Conservation (phyloP, 2,113 vertebrate species). For the Dicrurus megarhynchus region DNA sequence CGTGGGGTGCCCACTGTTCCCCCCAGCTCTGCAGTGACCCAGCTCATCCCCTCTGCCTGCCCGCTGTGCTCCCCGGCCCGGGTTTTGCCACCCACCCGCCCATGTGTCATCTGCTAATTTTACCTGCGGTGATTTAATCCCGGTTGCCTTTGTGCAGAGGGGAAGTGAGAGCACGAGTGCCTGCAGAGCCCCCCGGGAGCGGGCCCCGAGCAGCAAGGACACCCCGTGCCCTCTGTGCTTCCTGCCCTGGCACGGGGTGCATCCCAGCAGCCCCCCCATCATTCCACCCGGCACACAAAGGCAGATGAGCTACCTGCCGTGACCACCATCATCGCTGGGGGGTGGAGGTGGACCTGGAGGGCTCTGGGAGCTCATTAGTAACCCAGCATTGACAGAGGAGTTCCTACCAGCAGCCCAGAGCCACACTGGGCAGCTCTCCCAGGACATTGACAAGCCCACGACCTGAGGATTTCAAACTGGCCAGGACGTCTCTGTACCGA, state of each 20-base stretch:
- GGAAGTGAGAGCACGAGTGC: neutral
- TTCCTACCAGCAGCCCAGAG: neutral
- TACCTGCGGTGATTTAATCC: constrained; percentile 24
- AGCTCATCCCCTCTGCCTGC: neutral
- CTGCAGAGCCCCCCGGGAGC: neutral
- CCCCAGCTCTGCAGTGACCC: neutral
- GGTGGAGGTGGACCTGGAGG: neutral
- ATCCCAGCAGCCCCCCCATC: neutral
- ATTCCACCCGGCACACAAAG: fast-evolving
- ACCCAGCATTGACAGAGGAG: fast-evolving
- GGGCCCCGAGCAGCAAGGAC: neutral
- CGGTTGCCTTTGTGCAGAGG: neutral
- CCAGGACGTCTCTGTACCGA: neutral
- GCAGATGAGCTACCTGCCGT: neutral
- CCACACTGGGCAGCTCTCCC: neutral
- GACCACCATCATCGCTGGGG: neutral
- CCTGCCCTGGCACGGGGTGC: fast-evolving
- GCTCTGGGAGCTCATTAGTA: neutral
- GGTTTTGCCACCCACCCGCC: neutral
- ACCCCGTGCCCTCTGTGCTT: neutral
- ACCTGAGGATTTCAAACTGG: neutral
- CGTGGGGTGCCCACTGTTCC: fast-evolving
- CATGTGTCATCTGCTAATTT: constrained; percentile 34
- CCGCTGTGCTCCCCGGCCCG: fast-evolving
- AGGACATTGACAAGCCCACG: neutral